Evolutionary conservation across 2,888 invertebrate species (phyloP).

Genomic region (Spicauda simplicius): DNA sequence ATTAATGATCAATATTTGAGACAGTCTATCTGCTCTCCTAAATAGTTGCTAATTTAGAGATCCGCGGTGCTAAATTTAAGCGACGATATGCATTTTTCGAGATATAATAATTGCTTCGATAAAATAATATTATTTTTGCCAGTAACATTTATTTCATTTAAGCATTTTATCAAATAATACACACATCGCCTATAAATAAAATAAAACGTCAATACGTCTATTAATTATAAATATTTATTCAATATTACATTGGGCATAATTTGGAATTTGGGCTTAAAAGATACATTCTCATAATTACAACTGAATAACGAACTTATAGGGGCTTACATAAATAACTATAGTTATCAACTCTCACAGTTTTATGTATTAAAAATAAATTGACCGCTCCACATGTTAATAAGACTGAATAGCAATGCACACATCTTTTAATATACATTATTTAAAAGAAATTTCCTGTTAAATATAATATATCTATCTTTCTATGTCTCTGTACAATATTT

Average conservation of each 20-base stretch:
- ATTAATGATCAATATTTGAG: too few relatives aligned
- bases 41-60: too few relatives aligned
- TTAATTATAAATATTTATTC: constrained; percentile 83
- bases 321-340: constrained; percentile 34
- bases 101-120: too few relatives aligned
- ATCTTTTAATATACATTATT: background rate
- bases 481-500: constrained; percentile 14
- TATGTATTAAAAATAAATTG: constrained; percentile 34
- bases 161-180: background rate
- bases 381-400: constrained; percentile 26
- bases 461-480: constrained; percentile 9
- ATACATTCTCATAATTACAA: constrained; percentile 43
- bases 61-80: too few relatives aligned
- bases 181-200: constrained; percentile 2
- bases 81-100: too few relatives aligned
- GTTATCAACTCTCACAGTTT: constrained; percentile 18
- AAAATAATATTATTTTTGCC: too few relatives aligned
- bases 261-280: constrained; percentile 68
- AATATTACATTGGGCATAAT: constrained; percentile 79
- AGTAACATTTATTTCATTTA: too few relatives aligned
- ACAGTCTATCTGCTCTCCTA: too few relatives aligned
- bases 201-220: constrained; percentile 48
- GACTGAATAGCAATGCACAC: background rate
- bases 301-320: constrained; percentile 35
- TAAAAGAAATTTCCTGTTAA: constrained; percentile 5